A percentile compares a stretch with the other conserved stretches of the same genome.
Evolutionary conservation across 2,797 vertebrate species (phyloP).

Genomic region (Zalophus californianus): DNA sequence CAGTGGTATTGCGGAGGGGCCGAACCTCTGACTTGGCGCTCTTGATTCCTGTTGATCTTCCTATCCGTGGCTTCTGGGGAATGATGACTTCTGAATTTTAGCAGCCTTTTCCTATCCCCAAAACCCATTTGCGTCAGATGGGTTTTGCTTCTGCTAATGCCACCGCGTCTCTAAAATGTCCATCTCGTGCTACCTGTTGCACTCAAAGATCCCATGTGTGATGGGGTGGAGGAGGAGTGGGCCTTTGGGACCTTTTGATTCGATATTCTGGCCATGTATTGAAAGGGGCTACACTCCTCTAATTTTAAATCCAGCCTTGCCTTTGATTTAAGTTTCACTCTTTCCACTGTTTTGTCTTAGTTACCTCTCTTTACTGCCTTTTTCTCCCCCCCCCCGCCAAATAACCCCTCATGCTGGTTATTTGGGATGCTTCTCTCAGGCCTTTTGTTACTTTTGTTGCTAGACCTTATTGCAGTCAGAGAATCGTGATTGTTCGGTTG

Average conservation of each 20-base stretch:
- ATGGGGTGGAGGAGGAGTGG: not conserved
- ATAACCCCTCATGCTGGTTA: slow-evolving; percentile 76
- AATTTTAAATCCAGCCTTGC: slow-evolving; percentile 71
- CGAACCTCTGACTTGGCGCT: slow-evolving; percentile 69
- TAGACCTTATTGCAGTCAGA: slow-evolving; percentile 67
- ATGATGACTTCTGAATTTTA: slow-evolving; percentile 87
- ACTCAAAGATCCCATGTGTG: not conserved
- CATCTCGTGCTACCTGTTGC: slow-evolving; percentile 39
- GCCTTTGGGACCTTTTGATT: not conserved
- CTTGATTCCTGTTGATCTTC: slow-evolving; percentile 64
- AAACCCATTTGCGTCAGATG: slow-evolving; percentile 81
- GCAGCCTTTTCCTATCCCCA: slow-evolving; percentile 90
- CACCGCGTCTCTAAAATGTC: slow-evolving; percentile 72
- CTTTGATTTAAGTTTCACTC: slow-evolving; percentile 78
- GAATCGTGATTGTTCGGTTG: slow-evolving; percentile 88
- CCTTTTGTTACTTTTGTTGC: slow-evolving; percentile 78
- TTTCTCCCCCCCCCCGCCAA: slow-evolving; percentile 1
- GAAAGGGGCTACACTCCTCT: slow-evolving; percentile 70
- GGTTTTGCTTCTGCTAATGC: slow-evolving; percentile 84
- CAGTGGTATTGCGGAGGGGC: slow-evolving; percentile 85
- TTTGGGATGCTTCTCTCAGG: slow-evolving; percentile 81
- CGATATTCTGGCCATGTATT: slow-evolving; percentile 64
- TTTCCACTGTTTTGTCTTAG: slow-evolving; percentile 69
- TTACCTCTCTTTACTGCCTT: slow-evolving; percentile 68
- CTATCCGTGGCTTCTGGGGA: slow-evolving; percentile 68